Percentiles rank a stretch among this genome's conserved stretches.
These are phyloP conservation scores for Pardalotus punctatus DNA, from an alignment of 2,113 vertebrate genomes.

Conservation along the genomic window DNA sequence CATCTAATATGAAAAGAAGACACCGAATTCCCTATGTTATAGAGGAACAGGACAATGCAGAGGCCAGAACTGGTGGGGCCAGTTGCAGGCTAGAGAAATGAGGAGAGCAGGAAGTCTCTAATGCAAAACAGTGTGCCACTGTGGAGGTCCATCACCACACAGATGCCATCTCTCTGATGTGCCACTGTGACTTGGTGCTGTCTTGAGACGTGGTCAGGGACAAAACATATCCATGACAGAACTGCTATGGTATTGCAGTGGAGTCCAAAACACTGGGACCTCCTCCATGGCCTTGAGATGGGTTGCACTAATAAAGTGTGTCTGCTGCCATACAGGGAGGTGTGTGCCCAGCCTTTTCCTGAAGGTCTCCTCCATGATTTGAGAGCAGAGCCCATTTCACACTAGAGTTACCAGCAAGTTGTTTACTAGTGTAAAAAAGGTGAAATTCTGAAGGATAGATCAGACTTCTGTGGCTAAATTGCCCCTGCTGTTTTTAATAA, in stretches of 20 bases:
- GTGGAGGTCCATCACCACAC: too few species aligned
- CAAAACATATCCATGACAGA: not conserved
- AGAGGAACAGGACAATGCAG: not conserved
- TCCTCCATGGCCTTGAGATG: not conserved
- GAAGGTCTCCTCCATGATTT: not conserved
- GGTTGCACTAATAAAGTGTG: not conserved
- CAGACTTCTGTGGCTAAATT: not conserved
- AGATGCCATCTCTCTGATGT: not conserved
- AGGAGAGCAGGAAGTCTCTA: not conserved
- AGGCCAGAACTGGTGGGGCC: not conserved
- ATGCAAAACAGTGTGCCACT: accelerated
- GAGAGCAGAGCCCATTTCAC: not conserved
- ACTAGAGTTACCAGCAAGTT: not conserved
- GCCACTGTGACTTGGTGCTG: not conserved
- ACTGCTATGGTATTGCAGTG: not conserved
- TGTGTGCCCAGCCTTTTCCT: not conserved
- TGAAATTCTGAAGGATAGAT: not conserved
- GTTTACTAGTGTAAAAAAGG: not conserved
- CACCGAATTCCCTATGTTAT: accelerated
- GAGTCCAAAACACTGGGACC: not conserved
- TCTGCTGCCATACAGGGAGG: not conserved
- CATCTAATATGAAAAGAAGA: not conserved
- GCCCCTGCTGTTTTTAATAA: not conserved
- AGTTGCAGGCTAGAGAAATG: not conserved
- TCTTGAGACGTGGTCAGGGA: accelerated